Evolutionary conservation across 2,888 invertebrate species (phyloP).

Genomic region (Sphaerophoria rueppellii): DNA sequence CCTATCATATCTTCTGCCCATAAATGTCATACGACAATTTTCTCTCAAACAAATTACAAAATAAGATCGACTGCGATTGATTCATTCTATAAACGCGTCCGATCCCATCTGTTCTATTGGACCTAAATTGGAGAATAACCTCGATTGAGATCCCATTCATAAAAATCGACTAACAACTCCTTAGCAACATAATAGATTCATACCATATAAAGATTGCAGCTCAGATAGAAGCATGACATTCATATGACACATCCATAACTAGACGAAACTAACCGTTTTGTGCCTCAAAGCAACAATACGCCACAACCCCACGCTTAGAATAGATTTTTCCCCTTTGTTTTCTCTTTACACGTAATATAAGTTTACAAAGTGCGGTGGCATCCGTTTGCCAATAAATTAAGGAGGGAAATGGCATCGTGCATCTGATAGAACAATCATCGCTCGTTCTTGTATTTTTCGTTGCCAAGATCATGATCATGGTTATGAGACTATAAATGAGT

Average conservation of each 20-base stretch:
- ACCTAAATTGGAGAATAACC: conserved; percentile 53
- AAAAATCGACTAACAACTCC: conserved; percentile 41
- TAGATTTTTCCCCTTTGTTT: not conserved
- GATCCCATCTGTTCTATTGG: conserved; percentile 35
- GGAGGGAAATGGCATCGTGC: not conserved
- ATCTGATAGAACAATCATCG: conserved; percentile 54
- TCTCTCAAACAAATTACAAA: not conserved
- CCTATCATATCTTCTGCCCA: conserved; percentile 20
- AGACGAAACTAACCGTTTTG: conserved; percentile 49
- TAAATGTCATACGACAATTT: conserved; percentile 43
- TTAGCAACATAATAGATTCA: conserved; percentile 54
- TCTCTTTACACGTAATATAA: not conserved
- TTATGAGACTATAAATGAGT: conserved; percentile 68
- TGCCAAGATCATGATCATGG: conserved; percentile 70
- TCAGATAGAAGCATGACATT: conserved; percentile 9
- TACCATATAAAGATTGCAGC: conserved; percentile 35
- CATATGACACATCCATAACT: conserved; percentile 53
- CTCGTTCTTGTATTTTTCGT: conserved; percentile 43
- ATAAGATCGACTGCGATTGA: not conserved
- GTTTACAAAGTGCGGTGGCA: conserved; percentile 33
- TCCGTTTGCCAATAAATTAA: conserved; percentile 33
- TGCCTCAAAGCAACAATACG: not conserved
- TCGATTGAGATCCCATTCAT: conserved; percentile 64
- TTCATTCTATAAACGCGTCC: conserved; percentile 41
- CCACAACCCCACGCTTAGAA: conserved; percentile 37